phyloP scores from a whole-genome alignment of 2,113 vertebrate species.

The Gobius niger region DNA sequence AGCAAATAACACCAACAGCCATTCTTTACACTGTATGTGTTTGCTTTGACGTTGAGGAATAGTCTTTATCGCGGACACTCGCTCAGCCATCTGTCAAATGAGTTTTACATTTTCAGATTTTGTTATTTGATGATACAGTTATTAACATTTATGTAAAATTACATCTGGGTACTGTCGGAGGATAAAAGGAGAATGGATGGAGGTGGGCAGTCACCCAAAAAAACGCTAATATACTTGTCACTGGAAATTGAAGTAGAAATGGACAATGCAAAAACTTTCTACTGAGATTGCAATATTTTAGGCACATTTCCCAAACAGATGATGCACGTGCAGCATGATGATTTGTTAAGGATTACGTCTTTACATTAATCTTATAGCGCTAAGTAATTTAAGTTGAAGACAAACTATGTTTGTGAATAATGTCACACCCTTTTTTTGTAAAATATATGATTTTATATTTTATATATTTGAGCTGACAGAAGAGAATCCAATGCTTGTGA shows the following conservation, averaged over 20 bases:
- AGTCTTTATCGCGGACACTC: not conserved
- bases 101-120: not conserved
- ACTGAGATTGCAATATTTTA: too few relatives aligned
- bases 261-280: too few relatives aligned
- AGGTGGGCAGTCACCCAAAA: not conserved
- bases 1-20: constrained; percentile 17
- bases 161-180: not conserved
- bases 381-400: too few relatives aligned
- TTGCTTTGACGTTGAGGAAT: not conserved
- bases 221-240: not conserved
- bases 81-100: not conserved
- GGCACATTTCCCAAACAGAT: too few relatives aligned
- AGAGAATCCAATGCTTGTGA: too few relatives aligned
- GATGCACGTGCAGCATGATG: too few relatives aligned
- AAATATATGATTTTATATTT: too few relatives aligned
- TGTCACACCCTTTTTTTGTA: too few relatives aligned
- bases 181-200: not conserved
- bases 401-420: too few relatives aligned
- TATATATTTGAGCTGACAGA: too few relatives aligned
- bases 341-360: too few relatives aligned
- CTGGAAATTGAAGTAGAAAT: not conserved
- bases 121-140: not conserved
- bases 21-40: not conserved
- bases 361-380: too few relatives aligned
- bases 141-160: not conserved